Conservation (phyloP, 2,797 vertebrate genomes). For the Macroramphosus scolopax region DNA sequence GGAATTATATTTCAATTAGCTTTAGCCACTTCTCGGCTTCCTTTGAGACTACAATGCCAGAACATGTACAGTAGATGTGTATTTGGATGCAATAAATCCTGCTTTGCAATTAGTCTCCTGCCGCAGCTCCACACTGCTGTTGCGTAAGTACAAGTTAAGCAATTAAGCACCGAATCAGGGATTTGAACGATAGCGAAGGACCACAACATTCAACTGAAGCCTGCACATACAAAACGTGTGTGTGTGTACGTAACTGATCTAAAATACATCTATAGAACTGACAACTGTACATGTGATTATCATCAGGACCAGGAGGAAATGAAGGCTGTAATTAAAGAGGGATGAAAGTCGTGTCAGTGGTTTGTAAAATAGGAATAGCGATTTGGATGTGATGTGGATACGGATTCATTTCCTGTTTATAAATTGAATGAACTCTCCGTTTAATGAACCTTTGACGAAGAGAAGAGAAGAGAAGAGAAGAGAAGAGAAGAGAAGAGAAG, state of each 20-base stretch:
- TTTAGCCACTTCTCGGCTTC: conserved; percentile 62
- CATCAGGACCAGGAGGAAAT: conserved; percentile 20
- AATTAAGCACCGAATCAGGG: conserved; percentile 47
- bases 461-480: not conserved
- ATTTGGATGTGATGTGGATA: conserved; percentile 7
- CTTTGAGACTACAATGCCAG: conserved; percentile 59
- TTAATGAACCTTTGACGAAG: conserved; percentile 1
- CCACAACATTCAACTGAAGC: conserved; percentile 12
- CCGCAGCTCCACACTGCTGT: conserved; percentile 56
- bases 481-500: too few species aligned
- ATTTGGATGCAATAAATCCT: conserved; percentile 63
- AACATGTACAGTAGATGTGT: conserved; percentile 60
- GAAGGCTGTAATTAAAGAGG: not conserved
- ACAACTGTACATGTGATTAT: conserved; percentile 5
- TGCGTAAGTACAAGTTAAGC: conserved; percentile 49
- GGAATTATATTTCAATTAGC: conserved; percentile 80
- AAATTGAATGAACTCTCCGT: conserved; percentile 1
- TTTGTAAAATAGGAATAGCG: conserved; percentile 1
- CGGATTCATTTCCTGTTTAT: conserved; percentile 26
- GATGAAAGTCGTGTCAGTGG: too few species aligned
- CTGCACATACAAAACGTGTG: not conserved
- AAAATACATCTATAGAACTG: too few species aligned
- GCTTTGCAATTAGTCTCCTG: conserved; percentile 66
- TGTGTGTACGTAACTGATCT: conserved; percentile 1
- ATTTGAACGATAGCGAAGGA: conserved; percentile 31